Conservation (phyloP, 2,797 vertebrate species). For the Cetoscarus ocellatus region DNA sequence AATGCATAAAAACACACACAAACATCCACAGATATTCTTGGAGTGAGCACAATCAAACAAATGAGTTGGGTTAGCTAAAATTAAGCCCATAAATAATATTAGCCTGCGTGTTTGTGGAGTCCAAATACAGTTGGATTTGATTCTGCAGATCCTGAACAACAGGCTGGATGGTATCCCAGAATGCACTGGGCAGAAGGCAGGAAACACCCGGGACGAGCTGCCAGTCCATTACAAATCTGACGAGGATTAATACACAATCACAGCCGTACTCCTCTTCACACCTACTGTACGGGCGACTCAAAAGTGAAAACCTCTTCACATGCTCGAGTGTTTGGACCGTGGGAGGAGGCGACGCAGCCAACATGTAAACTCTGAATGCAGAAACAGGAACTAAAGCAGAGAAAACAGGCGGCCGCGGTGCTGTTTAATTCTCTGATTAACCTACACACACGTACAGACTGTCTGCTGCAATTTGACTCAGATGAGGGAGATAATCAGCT, state of each 20-base stretch:
- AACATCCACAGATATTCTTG: slow-evolving; percentile 6
- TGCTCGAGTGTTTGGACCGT: slow-evolving; percentile 50
- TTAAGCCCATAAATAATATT: slow-evolving; percentile 48
- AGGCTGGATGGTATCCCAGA: slow-evolving; percentile 65
- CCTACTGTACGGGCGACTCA: slow-evolving; percentile 37
- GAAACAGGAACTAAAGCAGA: slow-evolving; percentile 19
- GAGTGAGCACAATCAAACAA: slow-evolving; percentile 26
- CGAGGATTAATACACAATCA: slow-evolving; percentile 61
- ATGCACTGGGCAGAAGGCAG: slow-evolving; percentile 65
- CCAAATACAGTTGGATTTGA: slow-evolving; percentile 54
- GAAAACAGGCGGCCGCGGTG: background rate
- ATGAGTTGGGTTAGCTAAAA: slow-evolving; percentile 31
- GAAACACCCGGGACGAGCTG: slow-evolving; percentile 61
- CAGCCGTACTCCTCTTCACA: slow-evolving; percentile 55
- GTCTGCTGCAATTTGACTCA: slow-evolving; percentile 1
- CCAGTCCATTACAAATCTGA: slow-evolving; percentile 58
- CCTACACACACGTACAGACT: slow-evolving; percentile 1
- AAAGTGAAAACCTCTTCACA: slow-evolving; percentile 46
- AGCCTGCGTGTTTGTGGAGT: slow-evolving; percentile 34
- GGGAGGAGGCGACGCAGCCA: slow-evolving; percentile 44
- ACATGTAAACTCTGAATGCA: slow-evolving; percentile 34
- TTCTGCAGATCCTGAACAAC: slow-evolving; percentile 33
- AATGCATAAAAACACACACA: slow-evolving; percentile 12
- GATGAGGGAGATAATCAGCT: background rate
- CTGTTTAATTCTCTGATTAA: slow-evolving; percentile 5